Base-by-base conservation (phyloP, 2,888 invertebrate genomes). In the Morpho achilles region DNA sequence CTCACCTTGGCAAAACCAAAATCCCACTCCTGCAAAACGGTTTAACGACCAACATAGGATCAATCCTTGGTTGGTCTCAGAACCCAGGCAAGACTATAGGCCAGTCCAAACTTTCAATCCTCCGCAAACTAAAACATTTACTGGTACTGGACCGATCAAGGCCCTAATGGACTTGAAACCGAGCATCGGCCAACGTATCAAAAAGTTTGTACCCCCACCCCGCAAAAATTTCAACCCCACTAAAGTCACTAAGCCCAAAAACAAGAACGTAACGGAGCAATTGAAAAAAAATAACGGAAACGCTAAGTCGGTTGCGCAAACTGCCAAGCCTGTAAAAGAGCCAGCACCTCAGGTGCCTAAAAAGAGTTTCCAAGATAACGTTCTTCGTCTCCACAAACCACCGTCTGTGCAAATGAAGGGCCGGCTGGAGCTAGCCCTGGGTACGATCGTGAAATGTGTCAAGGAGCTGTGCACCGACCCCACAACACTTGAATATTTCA, bases 351-450 rank as follows among this genome's bases (percentile, higher is more conserved):
- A 32, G 32, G 32, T 32, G 32, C 4, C 32, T 32, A 49, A 51
- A 44, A 53, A 53, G 7, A 46, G 51, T 9, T 46, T 41, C 6
- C 61, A 61, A 6, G 63, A 68, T 48, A 48, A 61, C 43, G 61
- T 76, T 62, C 66, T 80, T 59, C 68, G 66, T 50, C 66, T 76
- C 7, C 74, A 79, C 66, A 60, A 64, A 40, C 67, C 65, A 57
- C 82, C 84, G 3, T 65, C 74, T 44, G 68, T 67, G 46, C 77
- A 77, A 65, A 60, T 83, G 64, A 71, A 63, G 39, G 86, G 87
- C 44, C 80, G 87, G n/a, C 64, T 89, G 58, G 87, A 87, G 71
- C 66, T 86, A 56, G 82, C 81, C 22, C 66, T 89, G 53, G 87
- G 88, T 56, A 58, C 50, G 45, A 74, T 89, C 47, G 61, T 86